Evolutionary conservation across 2,888 invertebrate species (phyloP), one percentile per base, ranked within the genome.

Genomic region (Chouioia cunea): DNA sequence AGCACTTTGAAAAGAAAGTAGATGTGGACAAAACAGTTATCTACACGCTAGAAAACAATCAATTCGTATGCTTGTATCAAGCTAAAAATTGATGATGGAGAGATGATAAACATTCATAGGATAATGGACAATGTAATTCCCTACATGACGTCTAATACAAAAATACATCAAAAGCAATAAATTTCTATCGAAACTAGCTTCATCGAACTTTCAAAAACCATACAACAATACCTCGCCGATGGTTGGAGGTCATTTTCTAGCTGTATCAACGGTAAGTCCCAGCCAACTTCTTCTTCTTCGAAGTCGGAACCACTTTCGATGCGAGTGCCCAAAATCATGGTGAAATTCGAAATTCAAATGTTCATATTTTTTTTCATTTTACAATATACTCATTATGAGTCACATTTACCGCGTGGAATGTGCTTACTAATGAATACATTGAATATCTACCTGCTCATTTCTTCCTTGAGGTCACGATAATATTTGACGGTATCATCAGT

Each of bases 211-310:
- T 18, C 54, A 58, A 63, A 27, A 64, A 64, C 56, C 68, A 50
- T 57, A 58, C 54, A 52, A 47, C 22, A 48, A 56, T 83, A 85
- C 85, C 84, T 84, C 84, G 81, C 75, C 73, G 79, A 78, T 77
- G 84, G 85, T 48, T 84, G 85, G 78, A 84, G 84, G 82, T 86
- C 84, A 83, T 85, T 85, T 83, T 86, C 86, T 78, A 85, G 84
- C 81, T 82, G 85, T 83, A 82, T 85, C 82, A 86, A 81, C 81
- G 90, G 90, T 82, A 88, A 87, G 83, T 90, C 90, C 90, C 90
- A 90, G 72, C 88, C 88, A 80, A 86, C 87, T 79, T 88, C 87
- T 80, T 87, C 87, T 80, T 87, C 87, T 81, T 88, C 84, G 80
- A 84, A 89, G 78, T 89, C 87, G 84, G 85, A 84, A 83, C 85